Percentiles rank a stretch among this genome's conserved stretches.
Evolutionary conservation across 2,888 invertebrate genomes (phyloP).

Genomic region (Clistopyga incitator): DNA sequence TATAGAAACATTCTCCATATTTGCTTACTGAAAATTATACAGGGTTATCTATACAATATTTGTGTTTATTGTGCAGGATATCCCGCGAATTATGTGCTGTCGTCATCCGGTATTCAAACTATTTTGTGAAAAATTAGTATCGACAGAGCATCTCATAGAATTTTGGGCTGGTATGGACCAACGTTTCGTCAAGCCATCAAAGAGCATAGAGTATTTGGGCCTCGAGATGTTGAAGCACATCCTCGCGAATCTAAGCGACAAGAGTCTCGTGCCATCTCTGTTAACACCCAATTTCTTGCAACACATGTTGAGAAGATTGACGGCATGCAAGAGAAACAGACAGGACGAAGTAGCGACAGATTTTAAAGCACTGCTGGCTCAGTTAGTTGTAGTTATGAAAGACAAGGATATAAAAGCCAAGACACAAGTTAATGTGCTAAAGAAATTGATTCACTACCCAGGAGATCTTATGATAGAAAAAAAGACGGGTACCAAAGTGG

Average conservation of each 20-base stretch:
- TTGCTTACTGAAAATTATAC: neutral
- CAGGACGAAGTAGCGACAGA: slow-evolving; percentile 87
- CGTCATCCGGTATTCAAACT: slow-evolving; percentile 89
- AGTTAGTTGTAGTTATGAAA: slow-evolving; percentile 85
- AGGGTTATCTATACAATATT: neutral
- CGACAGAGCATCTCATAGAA: slow-evolving; percentile 85
- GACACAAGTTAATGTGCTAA: slow-evolving; percentile 87
- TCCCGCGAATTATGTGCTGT: slow-evolving; percentile 86
- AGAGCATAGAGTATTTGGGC: slow-evolving; percentile 87
- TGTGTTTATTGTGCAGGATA: slow-evolving; percentile 85
- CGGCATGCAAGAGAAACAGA: slow-evolving; percentile 86
- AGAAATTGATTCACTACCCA: slow-evolving; percentile 88
- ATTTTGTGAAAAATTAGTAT: slow-evolving; percentile 86
- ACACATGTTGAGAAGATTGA: slow-evolving; percentile 88
- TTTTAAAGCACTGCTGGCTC: slow-evolving; percentile 86
- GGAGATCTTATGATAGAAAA: slow-evolving; percentile 91
- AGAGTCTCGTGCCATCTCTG: slow-evolving; percentile 86
- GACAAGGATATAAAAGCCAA: slow-evolving; percentile 85
- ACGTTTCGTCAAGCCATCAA: slow-evolving; percentile 85
- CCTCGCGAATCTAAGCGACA: slow-evolving; percentile 85
- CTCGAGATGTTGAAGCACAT: slow-evolving; percentile 87
- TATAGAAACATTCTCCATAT: neutral
- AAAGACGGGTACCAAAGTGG: slow-evolving; percentile 88
- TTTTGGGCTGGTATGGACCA: slow-evolving; percentile 87
- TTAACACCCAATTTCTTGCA: slow-evolving; percentile 88